Conservation (phyloP, 2,797 vertebrate genomes). For the Glossophaga mutica region DNA sequence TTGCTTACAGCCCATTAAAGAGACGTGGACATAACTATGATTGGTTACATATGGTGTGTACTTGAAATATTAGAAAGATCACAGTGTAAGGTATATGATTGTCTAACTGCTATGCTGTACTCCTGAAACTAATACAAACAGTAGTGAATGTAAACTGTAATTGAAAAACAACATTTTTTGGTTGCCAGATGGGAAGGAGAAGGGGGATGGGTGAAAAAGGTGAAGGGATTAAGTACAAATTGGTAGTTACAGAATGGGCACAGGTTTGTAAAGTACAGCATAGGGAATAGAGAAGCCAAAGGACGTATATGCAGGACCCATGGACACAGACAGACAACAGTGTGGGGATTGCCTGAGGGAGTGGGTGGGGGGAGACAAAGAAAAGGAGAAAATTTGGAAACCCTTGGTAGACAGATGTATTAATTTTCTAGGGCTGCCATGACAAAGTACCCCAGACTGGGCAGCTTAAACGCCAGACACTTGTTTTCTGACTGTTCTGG, state of each 20-base stretch:
- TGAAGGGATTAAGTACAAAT: background rate
- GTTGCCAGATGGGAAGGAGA: background rate
- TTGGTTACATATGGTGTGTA: background rate
- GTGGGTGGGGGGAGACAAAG: background rate
- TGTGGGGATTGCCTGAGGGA: background rate
- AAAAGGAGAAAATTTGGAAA: background rate
- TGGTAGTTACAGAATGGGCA: background rate
- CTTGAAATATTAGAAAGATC: background rate
- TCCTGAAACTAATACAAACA: background rate
- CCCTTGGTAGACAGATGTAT: background rate
- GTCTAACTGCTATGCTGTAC: background rate
- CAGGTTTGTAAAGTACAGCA: background rate
- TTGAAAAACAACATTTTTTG: background rate
- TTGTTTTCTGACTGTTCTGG: background rate
- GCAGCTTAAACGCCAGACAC: background rate
- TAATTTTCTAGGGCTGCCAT: background rate
- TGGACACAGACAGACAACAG: background rate
- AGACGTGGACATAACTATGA: background rate
- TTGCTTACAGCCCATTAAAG: background rate
- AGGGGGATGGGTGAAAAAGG: background rate
- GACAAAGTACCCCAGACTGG: background rate
- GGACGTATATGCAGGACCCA: background rate
- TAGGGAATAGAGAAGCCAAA: background rate
- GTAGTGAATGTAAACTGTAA: background rate
- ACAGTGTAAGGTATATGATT: background rate